A percentile compares a stretch with the other conserved stretches of the same genome.
Conservation (phyloP, 2,888 invertebrate genomes). For the Leptura quadrifasciata region DNA sequence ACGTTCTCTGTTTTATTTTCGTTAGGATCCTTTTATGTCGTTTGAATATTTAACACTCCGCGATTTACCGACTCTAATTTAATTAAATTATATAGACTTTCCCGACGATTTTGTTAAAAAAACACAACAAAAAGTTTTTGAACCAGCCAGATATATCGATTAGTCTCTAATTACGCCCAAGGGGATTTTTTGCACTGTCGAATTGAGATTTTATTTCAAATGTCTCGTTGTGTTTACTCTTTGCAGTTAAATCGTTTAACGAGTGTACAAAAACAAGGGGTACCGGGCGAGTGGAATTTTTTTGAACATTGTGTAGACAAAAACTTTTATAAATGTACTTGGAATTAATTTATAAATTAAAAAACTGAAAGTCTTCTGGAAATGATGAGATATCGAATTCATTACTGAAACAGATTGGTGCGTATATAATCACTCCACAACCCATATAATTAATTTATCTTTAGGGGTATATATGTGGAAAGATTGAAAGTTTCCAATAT, state of each 20-base stretch:
- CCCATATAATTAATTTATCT: no score
- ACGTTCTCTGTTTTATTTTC: neutral
- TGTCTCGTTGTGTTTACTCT: neutral
- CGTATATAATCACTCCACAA: no score
- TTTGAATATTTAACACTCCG: neutral
- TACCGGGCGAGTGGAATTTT: neutral
- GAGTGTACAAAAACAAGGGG: neutral
- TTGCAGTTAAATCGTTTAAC: neutral
- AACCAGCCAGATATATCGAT: neutral
- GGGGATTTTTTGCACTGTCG: neutral
- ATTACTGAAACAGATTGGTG: no score
- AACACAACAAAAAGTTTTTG: neutral
- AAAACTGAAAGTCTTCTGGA: no score
- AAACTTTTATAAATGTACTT: no score
- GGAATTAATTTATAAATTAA: no score
- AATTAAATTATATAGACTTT: neutral
- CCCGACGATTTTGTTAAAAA: neutral
- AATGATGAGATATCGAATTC: no score
- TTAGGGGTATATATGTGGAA: no score
- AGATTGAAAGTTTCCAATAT: no score
- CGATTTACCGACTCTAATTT: neutral
- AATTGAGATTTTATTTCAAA: constrained; percentile 1
- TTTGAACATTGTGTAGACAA: neutral
- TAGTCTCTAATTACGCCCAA: neutral
- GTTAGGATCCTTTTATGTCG: neutral